These are phyloP conservation scores for Lanius collurio DNA, from an alignment of 2,113 vertebrate genomes.

Conservation along the genomic window DNA sequence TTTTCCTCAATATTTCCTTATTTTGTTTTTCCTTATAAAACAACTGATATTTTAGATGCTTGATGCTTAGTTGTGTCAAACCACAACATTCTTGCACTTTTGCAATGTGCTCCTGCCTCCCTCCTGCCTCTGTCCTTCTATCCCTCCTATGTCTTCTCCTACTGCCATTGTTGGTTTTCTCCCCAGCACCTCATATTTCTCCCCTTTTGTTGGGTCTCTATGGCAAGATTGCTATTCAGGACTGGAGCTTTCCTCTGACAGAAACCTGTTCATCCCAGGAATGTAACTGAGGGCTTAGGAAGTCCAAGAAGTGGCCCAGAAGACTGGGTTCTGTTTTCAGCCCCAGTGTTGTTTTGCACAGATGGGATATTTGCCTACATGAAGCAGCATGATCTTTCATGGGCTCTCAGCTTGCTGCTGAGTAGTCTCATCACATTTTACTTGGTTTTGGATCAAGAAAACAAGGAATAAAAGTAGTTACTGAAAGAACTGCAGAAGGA, in stretches of 20 bases:
- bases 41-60: too few relatives aligned
- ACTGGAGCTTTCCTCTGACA: background rate
- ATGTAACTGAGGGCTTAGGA: background rate
- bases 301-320: background rate
- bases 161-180: background rate
- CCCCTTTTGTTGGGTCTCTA: background rate
- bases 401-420: background rate
- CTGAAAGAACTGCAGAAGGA: background rate
- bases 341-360: background rate
- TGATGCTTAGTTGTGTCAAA: too few relatives aligned
- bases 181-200: background rate
- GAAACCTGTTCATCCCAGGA: background rate
- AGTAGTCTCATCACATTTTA: background rate
- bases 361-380: background rate
- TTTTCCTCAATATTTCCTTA: too few relatives aligned
- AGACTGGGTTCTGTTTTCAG: background rate
- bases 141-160: background rate
- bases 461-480: background rate
- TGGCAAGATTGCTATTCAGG: background rate
- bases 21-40: too few relatives aligned
- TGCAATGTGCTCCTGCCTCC: background rate
- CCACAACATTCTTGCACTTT: background rate
- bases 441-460: background rate
- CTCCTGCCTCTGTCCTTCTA: background rate
- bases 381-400: background rate